Conservation (phyloP, 2,797 vertebrate species). For the Poecilia velifera region DNA sequence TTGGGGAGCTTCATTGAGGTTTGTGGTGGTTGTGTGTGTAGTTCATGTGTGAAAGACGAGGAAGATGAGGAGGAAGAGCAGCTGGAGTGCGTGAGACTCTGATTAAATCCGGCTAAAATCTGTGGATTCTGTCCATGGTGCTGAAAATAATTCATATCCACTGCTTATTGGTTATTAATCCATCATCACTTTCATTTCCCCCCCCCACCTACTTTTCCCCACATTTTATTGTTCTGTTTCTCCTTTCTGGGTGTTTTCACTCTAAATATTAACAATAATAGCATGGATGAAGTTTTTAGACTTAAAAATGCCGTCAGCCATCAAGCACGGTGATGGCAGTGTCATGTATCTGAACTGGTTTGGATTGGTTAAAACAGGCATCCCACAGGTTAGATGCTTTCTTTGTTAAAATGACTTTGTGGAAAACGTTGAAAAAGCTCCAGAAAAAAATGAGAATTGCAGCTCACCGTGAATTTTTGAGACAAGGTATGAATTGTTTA, state of each 20-base stretch:
- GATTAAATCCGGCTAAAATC: constrained; percentile 38
- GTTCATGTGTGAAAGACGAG: constrained; percentile 21
- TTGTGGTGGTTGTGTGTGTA: constrained; percentile 21
- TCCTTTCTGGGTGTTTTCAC: constrained; percentile 3
- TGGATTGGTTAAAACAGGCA: not conserved
- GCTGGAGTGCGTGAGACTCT: constrained; percentile 32
- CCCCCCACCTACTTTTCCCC: not conserved
- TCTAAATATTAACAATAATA: not conserved
- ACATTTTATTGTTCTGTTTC: not conserved
- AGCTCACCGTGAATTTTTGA: not conserved
- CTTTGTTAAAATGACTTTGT: no score
- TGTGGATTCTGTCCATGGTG: constrained; percentile 60
- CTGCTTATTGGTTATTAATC: constrained; percentile 9
- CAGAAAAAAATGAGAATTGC: not conserved
- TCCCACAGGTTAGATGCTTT: no score
- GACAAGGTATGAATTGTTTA: not conserved
- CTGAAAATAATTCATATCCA: constrained; percentile 47
- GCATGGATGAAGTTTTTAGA: not conserved
- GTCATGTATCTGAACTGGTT: not conserved
- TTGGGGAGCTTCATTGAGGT: constrained; percentile 18
- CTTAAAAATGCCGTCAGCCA: not conserved
- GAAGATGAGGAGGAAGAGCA: constrained; percentile 27
- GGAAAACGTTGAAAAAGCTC: no score
- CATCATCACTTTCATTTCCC: not conserved
- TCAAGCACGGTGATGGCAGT: not conserved